These are phyloP conservation scores for Gymnorhina tibicen DNA, from an alignment of 2,113 vertebrate genomes.

Conservation along the genomic window DNA sequence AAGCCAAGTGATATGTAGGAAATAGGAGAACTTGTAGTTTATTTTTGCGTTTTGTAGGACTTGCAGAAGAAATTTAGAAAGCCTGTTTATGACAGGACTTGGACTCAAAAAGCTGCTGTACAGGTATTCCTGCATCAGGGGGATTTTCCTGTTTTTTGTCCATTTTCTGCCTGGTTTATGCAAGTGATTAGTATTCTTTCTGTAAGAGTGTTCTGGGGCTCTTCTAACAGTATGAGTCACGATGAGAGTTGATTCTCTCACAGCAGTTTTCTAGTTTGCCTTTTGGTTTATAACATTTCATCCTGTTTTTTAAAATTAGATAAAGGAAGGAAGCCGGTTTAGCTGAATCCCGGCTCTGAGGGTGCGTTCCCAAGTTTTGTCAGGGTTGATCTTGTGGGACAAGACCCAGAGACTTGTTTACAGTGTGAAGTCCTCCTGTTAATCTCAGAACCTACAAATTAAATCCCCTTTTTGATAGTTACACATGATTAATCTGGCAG, in stretches of 20 bases:
- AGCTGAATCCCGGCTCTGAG: not conserved
- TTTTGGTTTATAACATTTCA: not conserved
- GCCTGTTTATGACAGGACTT: accelerated
- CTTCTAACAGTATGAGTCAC: not conserved
- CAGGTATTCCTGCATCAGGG: not conserved
- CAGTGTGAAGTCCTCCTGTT: not conserved
- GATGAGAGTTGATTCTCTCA: not conserved
- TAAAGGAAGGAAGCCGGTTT: not conserved
- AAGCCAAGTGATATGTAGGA: not conserved
- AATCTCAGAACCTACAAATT: not conserved
- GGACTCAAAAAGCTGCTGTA: not conserved
- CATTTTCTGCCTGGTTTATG: not conserved
- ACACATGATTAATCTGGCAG: too few species aligned
- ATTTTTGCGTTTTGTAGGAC: not conserved
- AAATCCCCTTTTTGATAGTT: not conserved
- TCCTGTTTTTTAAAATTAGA: not conserved
- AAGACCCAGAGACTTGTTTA: not conserved
- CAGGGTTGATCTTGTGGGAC: accelerated
- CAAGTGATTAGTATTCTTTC: not conserved
- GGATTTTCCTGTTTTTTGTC: not conserved
- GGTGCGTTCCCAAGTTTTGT: accelerated
- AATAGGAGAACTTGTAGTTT: not conserved
- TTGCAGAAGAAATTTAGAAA: not conserved
- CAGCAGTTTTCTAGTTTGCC: not conserved
- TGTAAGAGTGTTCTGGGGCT: not conserved